Conservation (phyloP, 2,888 invertebrate species). For the Apoda limacodes region DNA sequence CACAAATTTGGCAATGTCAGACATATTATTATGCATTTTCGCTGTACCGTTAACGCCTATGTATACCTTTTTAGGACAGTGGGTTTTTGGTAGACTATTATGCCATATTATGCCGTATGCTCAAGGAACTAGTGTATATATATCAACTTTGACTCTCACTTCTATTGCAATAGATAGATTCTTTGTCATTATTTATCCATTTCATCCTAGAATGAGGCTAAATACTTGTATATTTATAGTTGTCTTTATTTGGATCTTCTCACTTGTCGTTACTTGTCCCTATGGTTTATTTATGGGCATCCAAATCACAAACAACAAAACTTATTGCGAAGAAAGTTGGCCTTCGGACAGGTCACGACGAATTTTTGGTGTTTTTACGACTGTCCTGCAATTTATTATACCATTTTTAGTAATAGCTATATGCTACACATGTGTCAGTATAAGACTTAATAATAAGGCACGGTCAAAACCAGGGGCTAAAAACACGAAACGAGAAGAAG, state of each 20-base stretch:
- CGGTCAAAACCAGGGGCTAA: conserved; percentile 80
- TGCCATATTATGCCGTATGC: conserved; percentile 90
- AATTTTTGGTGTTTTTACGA: conserved; percentile 82
- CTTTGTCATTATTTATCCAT: conserved; percentile 91
- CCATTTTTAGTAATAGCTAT: conserved; percentile 89
- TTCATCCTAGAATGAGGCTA: conserved; percentile 84
- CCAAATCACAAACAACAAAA: conserved; percentile 36
- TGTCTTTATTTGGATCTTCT: conserved; percentile 83
- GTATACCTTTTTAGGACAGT: conserved; percentile 84
- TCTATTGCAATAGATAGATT: conserved; percentile 94
- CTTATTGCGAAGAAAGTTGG: conserved; percentile 82
- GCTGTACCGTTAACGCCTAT: conserved; percentile 92
- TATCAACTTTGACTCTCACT: conserved; percentile 89
- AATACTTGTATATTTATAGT: conserved; percentile 82
- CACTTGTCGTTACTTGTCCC: conserved; percentile 83
- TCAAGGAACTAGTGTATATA: conserved; percentile 89
- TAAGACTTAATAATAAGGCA: conserved; percentile 79
- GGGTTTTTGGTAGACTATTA: conserved; percentile 85
- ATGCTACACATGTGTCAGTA: conserved; percentile 86
- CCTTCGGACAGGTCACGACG: conserved; percentile 77
- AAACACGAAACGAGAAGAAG: conserved; percentile 80
- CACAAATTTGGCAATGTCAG: conserved; percentile 89
- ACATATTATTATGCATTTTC: conserved; percentile 85
- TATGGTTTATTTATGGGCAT: conserved; percentile 85
- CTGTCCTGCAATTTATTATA: conserved; percentile 86